Base-by-base conservation (phyloP, 2,888 invertebrate genomes). In the Drosophila multiciliata region DNA sequence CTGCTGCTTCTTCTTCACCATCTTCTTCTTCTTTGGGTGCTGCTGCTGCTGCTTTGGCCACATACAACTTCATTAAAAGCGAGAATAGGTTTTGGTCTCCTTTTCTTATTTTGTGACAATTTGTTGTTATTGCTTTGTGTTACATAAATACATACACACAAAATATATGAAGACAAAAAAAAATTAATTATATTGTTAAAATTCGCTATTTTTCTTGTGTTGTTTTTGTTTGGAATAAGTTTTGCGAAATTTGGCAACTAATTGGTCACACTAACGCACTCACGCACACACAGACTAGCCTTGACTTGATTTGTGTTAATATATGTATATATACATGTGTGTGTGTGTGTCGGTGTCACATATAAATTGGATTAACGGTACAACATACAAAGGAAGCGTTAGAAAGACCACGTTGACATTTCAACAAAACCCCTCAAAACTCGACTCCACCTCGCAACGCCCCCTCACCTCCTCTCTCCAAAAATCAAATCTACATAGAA, bases 221-320 rank as follows among this genome's bases (percentile, higher is more conserved):
- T 29, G 48, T 54, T 54, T 32, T 80, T 60, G 69, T 60, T 75
- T 68, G 32, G 68, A 74, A 74, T 84, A 87, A 77, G 75, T 79
- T 85, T 89, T 87, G 88, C 90, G 80, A 82, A 89, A 89, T 86
- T 87, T 87, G 88, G 75, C 82, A 86, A 86, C 90, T 86, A 89
- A 87, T 86, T 87, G 88, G 75, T 75, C 69, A 58, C 35, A 65
- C 42, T 26, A 23, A 72, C 66, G 29, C n/a, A 52, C 63, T 66
- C 66, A 66, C 53, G 57, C 61, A 64, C 58, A 60, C 23, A 60
- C 36, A 61, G 53, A 48, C 53, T 40, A 65, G 73, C 75, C 75
- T 78, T 78, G 75, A 73, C 82, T 54, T 65, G 57, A 60, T 49
- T 70, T 63, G 40, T 33, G 61, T 57, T 36, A 20, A 20, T 40